Percentiles rank a stretch among this genome's conserved stretches.
Evolutionary conservation across 2,113 vertebrate genomes (phyloP).

Genomic region (Origma solitaria): DNA sequence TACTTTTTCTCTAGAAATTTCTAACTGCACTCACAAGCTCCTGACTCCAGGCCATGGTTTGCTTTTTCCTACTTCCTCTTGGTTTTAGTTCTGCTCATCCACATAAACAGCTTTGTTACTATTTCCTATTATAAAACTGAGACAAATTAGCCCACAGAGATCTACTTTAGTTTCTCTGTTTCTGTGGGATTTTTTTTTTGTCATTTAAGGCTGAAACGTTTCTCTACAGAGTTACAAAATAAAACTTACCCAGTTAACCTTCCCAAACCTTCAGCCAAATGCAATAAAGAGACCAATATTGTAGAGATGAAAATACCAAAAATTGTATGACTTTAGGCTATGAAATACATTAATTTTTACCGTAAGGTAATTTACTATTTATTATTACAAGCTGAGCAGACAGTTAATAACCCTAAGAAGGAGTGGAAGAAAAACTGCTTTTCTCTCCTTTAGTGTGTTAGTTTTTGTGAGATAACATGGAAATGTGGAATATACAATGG

Average conservation of each 20-base stretch:
- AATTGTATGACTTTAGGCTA: not conserved
- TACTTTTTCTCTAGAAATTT: not conserved
- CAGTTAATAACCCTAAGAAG: not conserved
- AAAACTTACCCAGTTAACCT: not conserved
- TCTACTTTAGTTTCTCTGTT: not conserved
- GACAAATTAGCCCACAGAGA: not conserved
- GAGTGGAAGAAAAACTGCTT: not conserved
- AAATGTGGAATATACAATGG: not conserved
- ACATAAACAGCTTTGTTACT: not conserved
- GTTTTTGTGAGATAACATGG: not conserved
- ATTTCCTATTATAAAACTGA: not conserved
- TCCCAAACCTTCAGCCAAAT: not conserved
- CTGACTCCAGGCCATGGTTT: not conserved
- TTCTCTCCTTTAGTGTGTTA: not conserved
- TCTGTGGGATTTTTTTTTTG: not conserved
- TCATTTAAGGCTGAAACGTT: not conserved
- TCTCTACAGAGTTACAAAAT: not conserved
- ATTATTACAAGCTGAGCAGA: not conserved
- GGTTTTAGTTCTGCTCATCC: not conserved
- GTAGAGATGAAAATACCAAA: not conserved
- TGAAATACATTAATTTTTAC: not conserved
- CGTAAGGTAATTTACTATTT: not conserved
- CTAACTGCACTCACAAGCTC: not conserved
- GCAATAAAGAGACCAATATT: not conserved
- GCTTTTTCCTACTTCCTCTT: not conserved